Base-by-base conservation (phyloP, 1,140 invertebrate species). In the Scaptomyza pallida region DNA sequence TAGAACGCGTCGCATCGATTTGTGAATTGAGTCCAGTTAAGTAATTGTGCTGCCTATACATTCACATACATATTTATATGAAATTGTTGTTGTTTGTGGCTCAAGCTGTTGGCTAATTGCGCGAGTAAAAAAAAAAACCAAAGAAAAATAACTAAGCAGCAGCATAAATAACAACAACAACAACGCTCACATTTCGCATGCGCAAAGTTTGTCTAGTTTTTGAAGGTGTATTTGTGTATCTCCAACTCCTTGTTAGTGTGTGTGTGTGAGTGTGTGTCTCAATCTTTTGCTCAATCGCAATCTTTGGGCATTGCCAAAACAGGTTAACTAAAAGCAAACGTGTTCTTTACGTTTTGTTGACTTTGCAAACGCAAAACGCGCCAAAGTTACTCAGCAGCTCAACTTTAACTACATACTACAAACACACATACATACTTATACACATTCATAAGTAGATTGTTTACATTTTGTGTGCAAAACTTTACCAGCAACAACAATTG, bases 281-380 rank as follows among this genome's bases (percentile, higher is more conserved):
- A 85, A 86, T 85, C 81, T 85, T 26, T 85, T 85, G 82, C 81
- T 85, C 81, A 85, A 85, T 85, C 81, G 77, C 81, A 88, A 78
- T 81, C 77, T 88, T 86, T 88, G 77, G 82, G 72, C 81, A 80
- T 71, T 85, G 81, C 80, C 76, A 74, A 85, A 85, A 85, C 81
- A 64, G 82, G 81, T 85, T 85, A 81, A 86, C 81, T 81, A 72
- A 88, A 85, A 86, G 82, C 81, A 85, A 85, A 85, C 81, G 81
- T 85, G 81, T 85, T 85, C 81, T 85, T 86, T 85, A 61, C 64
- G 61, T 80, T 76, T 30, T 80, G 72, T 83, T 83, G 72, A 80
- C 77, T 86, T 85, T 86, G 77, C 81, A 75, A 74, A 72, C 77
- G 72, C 80, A 77, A 81, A 85, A 59, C 65, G 68, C 63, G 63